Evolutionary conservation across 2,113 vertebrate species (phyloP), one percentile per base, ranked within the genome.

Genomic region (Platysteira castanea): DNA sequence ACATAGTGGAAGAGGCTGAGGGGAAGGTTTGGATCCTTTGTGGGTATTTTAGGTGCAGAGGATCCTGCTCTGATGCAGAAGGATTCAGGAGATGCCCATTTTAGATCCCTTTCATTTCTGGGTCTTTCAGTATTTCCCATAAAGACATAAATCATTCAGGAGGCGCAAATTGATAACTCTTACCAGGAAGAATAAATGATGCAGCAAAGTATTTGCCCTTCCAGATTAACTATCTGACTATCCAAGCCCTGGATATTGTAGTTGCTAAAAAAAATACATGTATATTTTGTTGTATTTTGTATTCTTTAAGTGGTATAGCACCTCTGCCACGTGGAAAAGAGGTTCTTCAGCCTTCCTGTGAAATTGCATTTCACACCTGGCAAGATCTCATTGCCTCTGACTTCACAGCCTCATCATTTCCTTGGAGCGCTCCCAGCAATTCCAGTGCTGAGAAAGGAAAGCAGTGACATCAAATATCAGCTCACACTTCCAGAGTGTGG

Each of bases 351-450:
- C 39, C 52, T 89, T 59, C 31, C 84, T 84, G 80, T 87, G 73
- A 78, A 95, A 71, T 81, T 71, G 22, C 19, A 7, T 95, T 92
- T 95, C 87, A 67, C 85, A 78, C 52, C 64, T 60, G 70, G 41
- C 56, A 56, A 75, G 81, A 74, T 60, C 47, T 84, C n/a, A 14
- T 69, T 76, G 46, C 69, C 78, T 76, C 2, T 76, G 88, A 31
- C 65, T 87, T 79, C 0, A 2, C 42, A 84, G 63, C 70, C 60
- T 12, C 67, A 11, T 26, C 24, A 2, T 13, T 27, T 84, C 49
- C 64, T n/a, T 64, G 89, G 54, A 64, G 56, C 56, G 81, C 31
- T 60, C 52, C 22, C 64, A 82, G 60, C 52, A 52, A 28, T 47
- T 52, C 16, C 39, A 18, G 1, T 1, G 7, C 42, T 80, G 63